Evolutionary conservation across 2,888 invertebrate genomes (phyloP), one percentile per base, ranked within the genome.

Genomic region (Eurois occulta): DNA sequence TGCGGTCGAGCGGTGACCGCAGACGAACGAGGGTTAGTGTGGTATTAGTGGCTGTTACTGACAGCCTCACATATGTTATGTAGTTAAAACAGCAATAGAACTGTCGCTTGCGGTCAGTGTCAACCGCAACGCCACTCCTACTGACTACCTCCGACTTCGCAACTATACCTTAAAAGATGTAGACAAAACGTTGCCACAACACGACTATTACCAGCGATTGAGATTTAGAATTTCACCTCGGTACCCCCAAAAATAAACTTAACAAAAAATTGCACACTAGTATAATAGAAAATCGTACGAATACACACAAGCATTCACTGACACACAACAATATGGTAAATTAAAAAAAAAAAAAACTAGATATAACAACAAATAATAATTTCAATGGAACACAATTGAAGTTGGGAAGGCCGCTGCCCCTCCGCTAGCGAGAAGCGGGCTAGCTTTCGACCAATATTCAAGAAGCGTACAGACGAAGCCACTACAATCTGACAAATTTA

Each of bases 241-340:
- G 35, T 46, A 64, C n/a, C n/a, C n/a, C n/a, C 8, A 52, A 60
- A 58, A 60, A 5, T 4, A 72, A 75, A 81, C 69, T 60, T 73
- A 82, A 82, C 73, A 62, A 82, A 48, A 48, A 66, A 83, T 82
- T 83, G 83, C 83, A 82, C 83, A 67, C 70, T 1, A 43, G n/a
- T 48, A n/a, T 35, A 52, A 28, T 28, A 38, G 35, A 72, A 35
- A 60, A 60, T 43, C 66, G 18, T 70, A 66, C 4, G 24, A 48
- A 69, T 80, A 21, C 72, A 73, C 52, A 68, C 38, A 80, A 65
- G 35, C 81, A 32, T 75, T 70, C 48, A 48, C 46, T 2, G 58
- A 58, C 48, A 70, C 48, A 70, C 21, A 65, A 76, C 16, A 48
- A 62, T 18, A 48, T 41, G 24, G 24, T 64, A 69, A 41, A 16